A percentile compares a stretch with the other conserved stretches of the same genome.
Evolutionary conservation across 2,888 invertebrate genomes (phyloP).

Genomic region (Orchesella flavescens): DNA sequence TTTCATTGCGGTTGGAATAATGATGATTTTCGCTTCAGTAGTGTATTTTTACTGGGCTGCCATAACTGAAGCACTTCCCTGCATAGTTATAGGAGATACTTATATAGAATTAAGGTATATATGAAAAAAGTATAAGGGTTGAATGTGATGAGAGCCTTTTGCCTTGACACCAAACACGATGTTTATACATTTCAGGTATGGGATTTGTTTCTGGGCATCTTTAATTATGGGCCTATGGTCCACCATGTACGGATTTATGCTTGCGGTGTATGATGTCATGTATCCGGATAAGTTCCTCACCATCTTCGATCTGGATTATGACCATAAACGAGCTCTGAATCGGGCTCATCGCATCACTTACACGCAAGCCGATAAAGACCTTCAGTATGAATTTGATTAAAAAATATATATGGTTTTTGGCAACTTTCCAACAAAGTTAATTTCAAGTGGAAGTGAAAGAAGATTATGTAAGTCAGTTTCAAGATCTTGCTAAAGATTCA

Average conservation of each 20-base stretch:
- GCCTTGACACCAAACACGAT: too few species aligned
- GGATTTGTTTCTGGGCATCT: constrained; percentile 69
- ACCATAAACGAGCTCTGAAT: constrained; percentile 70
- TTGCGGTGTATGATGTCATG: constrained; percentile 68
- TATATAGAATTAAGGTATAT: constrained; percentile 67
- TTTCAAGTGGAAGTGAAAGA: constrained; percentile 38
- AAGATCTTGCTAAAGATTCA: background rate
- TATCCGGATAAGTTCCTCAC: constrained; percentile 71
- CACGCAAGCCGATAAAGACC: constrained; percentile 10
- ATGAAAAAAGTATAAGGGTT: background rate
- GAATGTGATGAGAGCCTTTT: background rate
- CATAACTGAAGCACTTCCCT: constrained; percentile 64
- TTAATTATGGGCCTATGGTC: constrained; percentile 68
- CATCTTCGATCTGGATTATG: constrained; percentile 71
- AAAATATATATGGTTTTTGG: constrained; percentile 27
- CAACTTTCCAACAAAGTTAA: constrained; percentile 51
- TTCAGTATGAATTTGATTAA: constrained; percentile 23
- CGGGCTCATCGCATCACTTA: constrained; percentile 66
- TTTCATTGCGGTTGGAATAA: constrained; percentile 67
- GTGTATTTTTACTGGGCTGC: constrained; percentile 71
- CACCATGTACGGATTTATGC: constrained; percentile 67
- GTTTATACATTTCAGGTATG: constrained; percentile 63
- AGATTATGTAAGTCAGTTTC: background rate
- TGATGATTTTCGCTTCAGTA: constrained; percentile 66
- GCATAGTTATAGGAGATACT: constrained; percentile 69